phyloP scores from a whole-genome alignment of 1,140 invertebrate genomes.

The Drosophila sucinea region DNA sequence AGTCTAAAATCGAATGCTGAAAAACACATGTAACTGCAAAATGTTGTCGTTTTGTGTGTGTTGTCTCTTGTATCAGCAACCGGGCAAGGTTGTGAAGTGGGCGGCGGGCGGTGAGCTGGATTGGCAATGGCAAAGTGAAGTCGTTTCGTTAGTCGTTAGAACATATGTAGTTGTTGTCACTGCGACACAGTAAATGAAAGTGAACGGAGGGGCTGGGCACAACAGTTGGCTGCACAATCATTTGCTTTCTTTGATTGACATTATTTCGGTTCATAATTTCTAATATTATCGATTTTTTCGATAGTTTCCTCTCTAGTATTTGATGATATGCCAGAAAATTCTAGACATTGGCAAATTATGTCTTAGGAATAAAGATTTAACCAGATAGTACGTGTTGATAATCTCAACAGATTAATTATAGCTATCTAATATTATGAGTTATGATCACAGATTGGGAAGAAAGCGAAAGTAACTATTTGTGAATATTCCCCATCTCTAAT shows the following conservation, averaged over 20 bases:
- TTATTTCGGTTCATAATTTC: background rate
- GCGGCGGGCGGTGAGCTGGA: too few relatives aligned
- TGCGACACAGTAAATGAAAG: background rate
- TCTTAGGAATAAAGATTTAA: too few relatives aligned
- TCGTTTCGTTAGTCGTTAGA: slow-evolving; percentile 47
- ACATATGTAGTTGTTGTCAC: slow-evolving; percentile 12
- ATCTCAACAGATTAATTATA: too few relatives aligned
- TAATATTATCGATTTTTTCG: background rate
- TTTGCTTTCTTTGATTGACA: background rate
- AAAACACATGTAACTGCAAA: slow-evolving; percentile 70
- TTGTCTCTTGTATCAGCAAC: slow-evolving; percentile 5
- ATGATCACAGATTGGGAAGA: too few relatives aligned
- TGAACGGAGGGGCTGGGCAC: background rate
- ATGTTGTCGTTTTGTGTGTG: slow-evolving; percentile 42
- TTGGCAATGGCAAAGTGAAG: background rate
- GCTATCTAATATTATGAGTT: too few relatives aligned
- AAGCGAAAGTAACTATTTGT: too few relatives aligned
- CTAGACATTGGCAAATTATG: too few relatives aligned
- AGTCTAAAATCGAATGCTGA: slow-evolving; percentile 60
- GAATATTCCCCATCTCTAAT: too few relatives aligned
- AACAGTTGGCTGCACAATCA: background rate
- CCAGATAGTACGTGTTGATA: too few relatives aligned
- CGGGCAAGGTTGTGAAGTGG: background rate
- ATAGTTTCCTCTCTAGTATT: too few relatives aligned
- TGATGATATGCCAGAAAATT: too few relatives aligned